Base-by-base conservation (phyloP, 2,113 vertebrate species). In the Phaethon lepturus region DNA sequence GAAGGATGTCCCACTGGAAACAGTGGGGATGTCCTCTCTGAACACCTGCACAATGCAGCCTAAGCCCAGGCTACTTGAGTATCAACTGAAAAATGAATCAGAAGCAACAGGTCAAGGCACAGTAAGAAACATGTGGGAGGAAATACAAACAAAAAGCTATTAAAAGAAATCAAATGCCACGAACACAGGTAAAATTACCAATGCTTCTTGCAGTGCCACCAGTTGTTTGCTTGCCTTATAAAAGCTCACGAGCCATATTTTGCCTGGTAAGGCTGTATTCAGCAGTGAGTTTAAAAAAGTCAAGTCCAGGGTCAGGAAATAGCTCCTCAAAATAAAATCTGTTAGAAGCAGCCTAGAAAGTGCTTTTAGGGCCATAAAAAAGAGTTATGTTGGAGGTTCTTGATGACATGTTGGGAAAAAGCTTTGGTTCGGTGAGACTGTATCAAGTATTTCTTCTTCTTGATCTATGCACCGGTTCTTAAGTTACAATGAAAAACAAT, bases 101-200 rank as follows among this genome's bases (percentile, higher is more conserved):
- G 52, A 77, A 68, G 40, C 68, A 94, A 87, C 14, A 76, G 69
- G 66, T 89, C 62, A 90, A 60, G 40, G 19, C 52, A 82, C 47
- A 52, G 29, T 10, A 14, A 82, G 74, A 88, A 85, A 75, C 14
- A 58, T 0, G 2, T 31, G 22, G 55, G 62, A 96, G 35, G 38
- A 94, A 85, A 96, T 11, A 28, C 58, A 96, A 95, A 92, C 44
- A 91, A 72, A 90, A 90, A 83, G 25, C 45, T 90, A 88, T 66
- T 88, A 76, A 79, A 87, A 94, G 52, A 94, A 93, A 94, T 86
- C 62, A 79, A 38, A 45, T 96, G 62, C 66, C 49, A 69, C 40
- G 86, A 92, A 67, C 50, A 66, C 56, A 76, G 49, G 29, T 62
- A n/a, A 96, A 95, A 91, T 72, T 62, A 56, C 31, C 58, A 45